Evolutionary conservation across 2,113 vertebrate species (phyloP), one percentile per base, ranked within the genome.

Genomic region (human): DNA sequence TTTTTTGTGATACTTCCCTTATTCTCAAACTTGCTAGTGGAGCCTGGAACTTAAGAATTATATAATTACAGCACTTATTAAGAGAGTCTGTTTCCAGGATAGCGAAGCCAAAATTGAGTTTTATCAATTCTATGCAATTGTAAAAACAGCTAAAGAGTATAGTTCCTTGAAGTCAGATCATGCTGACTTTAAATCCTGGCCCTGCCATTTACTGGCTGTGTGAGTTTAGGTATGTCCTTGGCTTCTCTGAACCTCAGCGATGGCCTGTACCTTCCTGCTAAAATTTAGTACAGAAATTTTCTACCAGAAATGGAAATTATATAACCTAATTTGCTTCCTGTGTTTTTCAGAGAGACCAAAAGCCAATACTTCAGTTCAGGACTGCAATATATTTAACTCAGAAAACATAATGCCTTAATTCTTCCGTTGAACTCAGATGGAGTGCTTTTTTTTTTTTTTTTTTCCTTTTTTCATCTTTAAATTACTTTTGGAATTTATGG

Each of bases 401-500:
- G 12, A 27, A 93, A 73, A 20, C 11, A 43, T 89, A 64, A 5
- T 43, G 18, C 35, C 17, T 78, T 70, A 55, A 64, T 13, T 64
- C 6, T 82, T 79, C 35, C 70, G 59, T 7, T 82, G 22, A 59
- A 86, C 48, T 93, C 30, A 70, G 6, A 76, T 68, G 17, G n/a
- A 45, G 76, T 89, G 30, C 52, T 73, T 8, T 10, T 6, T 43
- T 73, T 6, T 6, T 43, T 73, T 6, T 10, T 6, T 43, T 27
- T n/a, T 40, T 9, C 45, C 61, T 61, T 48, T 32, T 75, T 66
- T 52, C 5, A 79, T 76, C 9, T 87, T 89, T 79, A 86, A 66
- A 27, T 97, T 72, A 22, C 8, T 11, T 84, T 96, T 87, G 14
- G 48, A 35, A 70, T 88, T 96, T 89, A 40, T 72, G 57, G 83